Evolutionary conservation across 2,797 vertebrate genomes (phyloP).

Genomic region (Gymnoscopelus microlampas): DNA sequence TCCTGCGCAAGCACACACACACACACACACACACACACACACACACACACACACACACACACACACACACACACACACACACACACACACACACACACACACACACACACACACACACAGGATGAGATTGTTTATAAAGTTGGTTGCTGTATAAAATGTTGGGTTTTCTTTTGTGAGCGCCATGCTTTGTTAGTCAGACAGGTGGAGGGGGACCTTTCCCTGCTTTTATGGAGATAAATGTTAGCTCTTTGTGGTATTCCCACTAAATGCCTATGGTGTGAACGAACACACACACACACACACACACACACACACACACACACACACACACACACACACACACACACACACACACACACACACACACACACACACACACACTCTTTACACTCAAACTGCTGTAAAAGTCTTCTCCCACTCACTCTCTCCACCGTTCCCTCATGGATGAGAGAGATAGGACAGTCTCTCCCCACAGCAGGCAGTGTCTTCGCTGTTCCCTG

Average conservation of each 20-base stretch:
- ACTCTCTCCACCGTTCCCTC: conserved; percentile 36
- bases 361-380: conserved; percentile 23
- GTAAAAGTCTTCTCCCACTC: conserved; percentile 9
- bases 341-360: conserved; percentile 19
- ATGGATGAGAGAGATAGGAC: conserved; percentile 60
- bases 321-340: conserved; percentile 24
- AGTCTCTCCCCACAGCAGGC: conserved; percentile 44
- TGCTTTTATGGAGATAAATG: conserved; percentile 78
- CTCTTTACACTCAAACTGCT: background rate
- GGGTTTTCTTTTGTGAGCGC: conserved; percentile 67
- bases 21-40: conserved; percentile 9
- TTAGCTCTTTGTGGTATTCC: conserved; percentile 76
- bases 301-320: conserved; percentile 20
- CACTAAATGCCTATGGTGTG: conserved; percentile 63
- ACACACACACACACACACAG: conserved; percentile 31
- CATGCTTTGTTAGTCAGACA: conserved; percentile 67
- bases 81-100: background rate
- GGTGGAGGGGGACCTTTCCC: conserved; percentile 68
- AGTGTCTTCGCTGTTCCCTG: conserved; percentile 8
- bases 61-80: conserved; percentile 18
- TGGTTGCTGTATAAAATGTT: conserved; percentile 68
- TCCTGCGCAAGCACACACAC: conserved; percentile 1
- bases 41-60: conserved; percentile 30
- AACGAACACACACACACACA: conserved; percentile 21
- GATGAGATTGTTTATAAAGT: conserved; percentile 70